Evolutionary conservation across 2,113 vertebrate genomes (phyloP), one percentile per base, ranked within the genome.

Genomic region (Semnornis frantzii): DNA sequence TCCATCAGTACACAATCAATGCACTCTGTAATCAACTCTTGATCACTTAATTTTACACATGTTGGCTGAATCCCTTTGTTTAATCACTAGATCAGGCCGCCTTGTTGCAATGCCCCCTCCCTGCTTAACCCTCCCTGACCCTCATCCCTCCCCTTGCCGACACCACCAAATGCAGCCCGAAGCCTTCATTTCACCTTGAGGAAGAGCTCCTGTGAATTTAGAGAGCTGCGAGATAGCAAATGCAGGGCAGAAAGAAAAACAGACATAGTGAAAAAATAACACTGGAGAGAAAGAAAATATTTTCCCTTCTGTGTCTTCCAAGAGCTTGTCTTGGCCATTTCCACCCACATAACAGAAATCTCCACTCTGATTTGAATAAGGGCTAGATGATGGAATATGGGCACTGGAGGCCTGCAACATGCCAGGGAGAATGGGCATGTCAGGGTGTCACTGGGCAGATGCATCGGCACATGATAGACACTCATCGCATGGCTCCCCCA

Each of bases 1-100:
- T 98, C 97, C 98, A 97, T 96, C 95, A 93, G 97, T 97, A 98
- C 96, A 97, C 97, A 98, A 97, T 97, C 97, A 97, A 97, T 98
- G 97, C 97, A 97, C 97, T 97, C 97, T 97, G 98, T 98, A 98
- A 98, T 98, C 98, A 98, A 97, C 97, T 97, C 97, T 97, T 98
- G 97, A 98, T 98, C 96, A 97, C 97, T 98, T 98, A 97, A 97
- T 98, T 98, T 97, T 98, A 97, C 96, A 96, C 88, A 92, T 97
- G 97, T 98, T 98, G 97, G 96, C 97, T 97, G 97, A 97, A 97
- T 97, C 97, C 96, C 96, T 98, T 97, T 97, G 96, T 97, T 97
- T 97, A 98, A 97, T 97, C 96, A 97, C 89, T 92, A 95, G 92
- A 96, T 98, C 96, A 97, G 96, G 96, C 93, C 2, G 78, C 82